Base-by-base conservation (phyloP, 1,140 invertebrate species). In the Drosophila quadrilineata region DNA sequence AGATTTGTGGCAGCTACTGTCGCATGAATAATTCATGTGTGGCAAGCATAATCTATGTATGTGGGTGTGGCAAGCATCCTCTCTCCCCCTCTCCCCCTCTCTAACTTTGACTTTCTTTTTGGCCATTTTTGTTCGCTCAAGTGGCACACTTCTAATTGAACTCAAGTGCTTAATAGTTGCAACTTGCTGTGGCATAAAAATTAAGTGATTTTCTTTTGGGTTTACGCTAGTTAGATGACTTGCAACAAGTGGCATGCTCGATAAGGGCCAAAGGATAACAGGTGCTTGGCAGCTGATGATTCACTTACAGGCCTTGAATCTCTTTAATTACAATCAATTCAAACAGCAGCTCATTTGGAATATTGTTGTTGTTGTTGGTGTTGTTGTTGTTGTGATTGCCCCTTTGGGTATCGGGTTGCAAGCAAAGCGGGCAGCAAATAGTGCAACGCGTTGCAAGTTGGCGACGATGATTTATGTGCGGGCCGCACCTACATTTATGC, bases 401-500 rank as follows among this genome's bases (percentile, higher is more conserved):
- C 10, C 4, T 21, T 24, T 48, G 29, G 41, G 41, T 64, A 46
- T 56, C 41, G 50, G 46, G 17, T 48, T 3, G 56, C 54, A 40
- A 48, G 24, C 35, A 50, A 19, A 75, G 71, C 54, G 46, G 52
- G 36, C 24, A 28, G 45, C 36, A 33, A 65, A 50, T 64, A 43
- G 57, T 56, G 69, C 74, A 71, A 63, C 74, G 68, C 76, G 75
- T 46, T 76, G 57, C 76, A 60, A 63, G 67, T 71, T 72, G 54
- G n/a, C 60, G 22, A 80, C 77, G 71, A 84, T 84, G 79, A 84
- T 84, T 84, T 84, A 84, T 84, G 77, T 84, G 77, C 73, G 53
- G n/a, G 77, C 73, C 73, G 77, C 77, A 85, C 77, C 77, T 84
- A 84, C 77, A 85, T 84, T 84, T 84, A 77, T 84, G 77, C 77